These are phyloP conservation scores for Drosophila peninsularis DNA, from an alignment of 2,888 invertebrate species.

Conservation along the genomic window DNA sequence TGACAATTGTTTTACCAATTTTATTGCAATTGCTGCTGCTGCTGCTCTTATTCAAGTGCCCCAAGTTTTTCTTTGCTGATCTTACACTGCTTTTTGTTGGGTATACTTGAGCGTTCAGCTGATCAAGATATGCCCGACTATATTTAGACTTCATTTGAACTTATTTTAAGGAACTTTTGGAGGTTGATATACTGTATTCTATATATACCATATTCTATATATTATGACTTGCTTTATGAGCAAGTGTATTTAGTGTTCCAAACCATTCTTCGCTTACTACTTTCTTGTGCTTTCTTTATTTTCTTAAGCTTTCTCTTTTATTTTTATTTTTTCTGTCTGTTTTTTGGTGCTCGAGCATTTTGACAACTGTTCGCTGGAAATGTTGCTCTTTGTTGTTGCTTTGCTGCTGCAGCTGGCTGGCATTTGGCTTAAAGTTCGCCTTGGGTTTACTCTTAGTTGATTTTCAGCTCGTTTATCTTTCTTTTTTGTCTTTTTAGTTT, in stretches of 20 bases:
- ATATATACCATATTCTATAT: too few relatives aligned
- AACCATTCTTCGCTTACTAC: too few relatives aligned
- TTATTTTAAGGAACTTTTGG: too few relatives aligned
- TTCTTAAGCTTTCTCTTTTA: too few relatives aligned
- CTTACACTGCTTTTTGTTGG: not conserved
- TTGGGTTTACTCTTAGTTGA: slow-evolving; percentile 29
- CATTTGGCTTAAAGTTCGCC: slow-evolving; percentile 69
- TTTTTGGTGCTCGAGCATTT: slow-evolving; percentile 35
- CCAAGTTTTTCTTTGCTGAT: slow-evolving; percentile 32
- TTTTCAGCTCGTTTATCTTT: not conserved
- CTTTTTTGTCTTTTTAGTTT: slow-evolving; percentile 11
- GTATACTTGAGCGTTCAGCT: not conserved
- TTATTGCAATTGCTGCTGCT: slow-evolving; percentile 37
- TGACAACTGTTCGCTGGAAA: slow-evolving; percentile 60
- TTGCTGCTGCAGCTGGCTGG: slow-evolving; percentile 58
- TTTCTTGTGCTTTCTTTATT: too few relatives aligned
- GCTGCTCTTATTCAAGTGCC: slow-evolving; percentile 20
- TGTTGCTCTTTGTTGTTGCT: slow-evolving; percentile 44
- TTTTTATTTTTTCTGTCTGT: not conserved
- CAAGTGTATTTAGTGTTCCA: too few relatives aligned
- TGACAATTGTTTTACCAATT: slow-evolving; percentile 78
- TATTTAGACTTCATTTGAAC: not conserved
- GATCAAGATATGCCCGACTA: too few relatives aligned
- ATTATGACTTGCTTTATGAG: too few relatives aligned
- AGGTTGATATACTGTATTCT: too few relatives aligned